Evolutionary conservation across 2,113 vertebrate species (phyloP).

Genomic region (Pteropus alecto): DNA sequence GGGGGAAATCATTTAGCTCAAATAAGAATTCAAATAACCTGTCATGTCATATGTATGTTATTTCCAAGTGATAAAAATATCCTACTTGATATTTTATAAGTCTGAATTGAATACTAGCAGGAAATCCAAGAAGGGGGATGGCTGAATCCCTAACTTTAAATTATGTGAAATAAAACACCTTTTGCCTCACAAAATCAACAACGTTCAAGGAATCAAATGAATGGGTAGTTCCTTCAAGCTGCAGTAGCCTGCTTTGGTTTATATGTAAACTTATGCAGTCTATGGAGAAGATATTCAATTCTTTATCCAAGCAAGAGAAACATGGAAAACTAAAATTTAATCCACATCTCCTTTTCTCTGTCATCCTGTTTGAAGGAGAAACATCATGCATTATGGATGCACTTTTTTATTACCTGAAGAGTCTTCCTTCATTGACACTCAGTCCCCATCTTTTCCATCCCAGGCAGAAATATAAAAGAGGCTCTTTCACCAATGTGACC

Average conservation of each 20-base stretch:
- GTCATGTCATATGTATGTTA: neutral
- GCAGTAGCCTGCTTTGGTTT: neutral
- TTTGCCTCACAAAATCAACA: neutral
- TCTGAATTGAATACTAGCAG: neutral
- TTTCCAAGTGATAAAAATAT: neutral
- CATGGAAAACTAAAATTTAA: neutral
- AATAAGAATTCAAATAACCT: neutral
- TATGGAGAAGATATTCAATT: neutral
- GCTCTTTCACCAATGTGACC: neutral
- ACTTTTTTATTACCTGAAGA: neutral
- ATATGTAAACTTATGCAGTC: neutral
- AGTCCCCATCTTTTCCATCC: neutral
- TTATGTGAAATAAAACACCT: neutral
- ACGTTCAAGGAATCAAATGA: neutral
- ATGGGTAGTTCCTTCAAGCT: fast-evolving
- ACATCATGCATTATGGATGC: neutral
- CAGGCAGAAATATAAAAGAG: neutral
- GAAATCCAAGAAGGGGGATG: neutral
- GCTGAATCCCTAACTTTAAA: neutral
- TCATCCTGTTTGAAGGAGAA: neutral
- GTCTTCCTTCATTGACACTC: neutral
- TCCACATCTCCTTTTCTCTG: constrained; percentile 25
- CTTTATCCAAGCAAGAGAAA: neutral
- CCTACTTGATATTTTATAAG: neutral
- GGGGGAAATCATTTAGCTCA: constrained; percentile 39